Evolutionary conservation across 2,888 invertebrate species (phyloP), one percentile per base, ranked within the genome.

Genomic region (Selenia dentaria): DNA sequence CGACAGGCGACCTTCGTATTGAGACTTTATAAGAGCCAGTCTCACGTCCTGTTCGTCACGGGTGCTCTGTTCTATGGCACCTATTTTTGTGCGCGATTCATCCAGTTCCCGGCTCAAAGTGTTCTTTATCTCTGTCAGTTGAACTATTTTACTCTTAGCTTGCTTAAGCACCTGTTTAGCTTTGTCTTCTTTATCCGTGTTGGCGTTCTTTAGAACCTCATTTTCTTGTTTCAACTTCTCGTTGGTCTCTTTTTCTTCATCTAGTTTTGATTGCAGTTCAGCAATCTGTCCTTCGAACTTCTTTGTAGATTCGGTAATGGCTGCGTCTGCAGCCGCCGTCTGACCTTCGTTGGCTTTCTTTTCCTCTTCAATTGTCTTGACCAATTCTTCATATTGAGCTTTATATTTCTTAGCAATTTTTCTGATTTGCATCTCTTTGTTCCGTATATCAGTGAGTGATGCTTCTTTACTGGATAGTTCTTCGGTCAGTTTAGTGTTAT

Each of bases 401-500:
- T 98, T 98, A 76, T 98, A 98, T 68, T 97, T 97, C 67, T 97
- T 96, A 3, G 98, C 98, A 58, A 98, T 96, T 76, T 96, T 97
- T 59, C 96, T 93, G 25, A 96, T 94, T 74, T 95, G 94, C 55
- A 93, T 83, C 75, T 94, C 94, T 61, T 94, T 94, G 64, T 93
- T 94, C 53, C 92, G 92, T 9, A 94, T 92, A 57, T 96, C 95
- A 26, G 91, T 92, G 8, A 95, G 82, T 13, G 92, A 86, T 1
- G 92, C 92, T 56, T 95, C 95, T 71, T 95, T 96, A 10, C 86
- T 91, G 3, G 92, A 85, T 2, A 94, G 68, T 36, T 95, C 95
- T 65, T 95, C 94, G 11, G 91, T 92, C 8, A 95, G 68, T 64
- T 93, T 93, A 4, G 92, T 78, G 36, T 94, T 87, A 26, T 94